A percentile compares a stretch with the other conserved stretches of the same genome.
phyloP scores from a whole-genome alignment of 2,113 vertebrate genomes.

The Nycticorax nycticorax region DNA sequence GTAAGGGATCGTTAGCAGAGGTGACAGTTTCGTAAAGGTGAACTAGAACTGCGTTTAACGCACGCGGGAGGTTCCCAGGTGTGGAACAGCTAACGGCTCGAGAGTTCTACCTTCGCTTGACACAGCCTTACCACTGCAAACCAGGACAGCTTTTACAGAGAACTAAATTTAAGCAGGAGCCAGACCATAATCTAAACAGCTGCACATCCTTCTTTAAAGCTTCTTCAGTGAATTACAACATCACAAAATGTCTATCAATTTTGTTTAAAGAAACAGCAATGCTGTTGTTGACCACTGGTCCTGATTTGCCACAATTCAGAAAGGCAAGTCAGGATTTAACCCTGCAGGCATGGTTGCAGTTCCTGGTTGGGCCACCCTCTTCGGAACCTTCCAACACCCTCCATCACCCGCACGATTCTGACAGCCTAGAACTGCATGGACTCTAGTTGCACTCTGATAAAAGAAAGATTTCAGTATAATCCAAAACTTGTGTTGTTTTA shows the following conservation, averaged over 20 bases:
- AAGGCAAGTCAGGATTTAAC: not conserved
- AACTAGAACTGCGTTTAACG: not conserved
- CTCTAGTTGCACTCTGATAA: not conserved
- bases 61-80: not conserved
- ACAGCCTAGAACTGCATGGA: not conserved
- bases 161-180: not conserved
- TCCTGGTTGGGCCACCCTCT: not conserved
- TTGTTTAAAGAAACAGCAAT: not conserved
- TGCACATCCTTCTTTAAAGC: not conserved
- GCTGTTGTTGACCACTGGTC: not conserved
- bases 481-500: not conserved
- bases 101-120: not conserved
- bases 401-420: accelerated
- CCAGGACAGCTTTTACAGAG: not conserved
- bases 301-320: not conserved
- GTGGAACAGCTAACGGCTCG: not conserved
- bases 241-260: not conserved
- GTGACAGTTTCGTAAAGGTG: not conserved
- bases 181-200: not conserved
- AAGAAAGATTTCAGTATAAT: not conserved
- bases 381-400: not conserved
- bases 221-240: not conserved
- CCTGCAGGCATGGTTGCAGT: accelerated
- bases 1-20: not conserved
- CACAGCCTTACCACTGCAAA: not conserved